Base-by-base conservation (phyloP, 30 jellyfish, hydroid and myxozoan species). In the Calvadosia cruxmelitensis region DNA sequence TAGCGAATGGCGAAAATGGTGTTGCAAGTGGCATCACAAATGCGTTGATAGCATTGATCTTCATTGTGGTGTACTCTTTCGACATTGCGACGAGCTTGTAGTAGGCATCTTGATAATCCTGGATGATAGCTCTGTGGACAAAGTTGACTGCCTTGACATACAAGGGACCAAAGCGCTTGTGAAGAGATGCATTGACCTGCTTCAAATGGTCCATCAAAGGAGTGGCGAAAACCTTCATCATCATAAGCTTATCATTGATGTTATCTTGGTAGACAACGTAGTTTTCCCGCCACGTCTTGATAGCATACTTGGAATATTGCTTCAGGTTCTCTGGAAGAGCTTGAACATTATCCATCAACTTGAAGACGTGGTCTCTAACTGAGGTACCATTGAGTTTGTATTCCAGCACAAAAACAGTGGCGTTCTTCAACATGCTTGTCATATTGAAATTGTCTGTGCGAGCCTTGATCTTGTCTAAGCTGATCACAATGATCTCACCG, bases 101-200 rank as follows among this genome's bases (percentile, higher is more conserved):
- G 30, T 23, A 10, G 20, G 20, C 10, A 5, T 10, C 10, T 42
- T 42, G 57, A 20, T 5, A 5, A 42, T 42, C 57, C 10, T 5
- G 57, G 20, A 42, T 20, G 20, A 42, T 20, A 42, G 10, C 20
- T 42, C 57, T 42, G 57, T 42, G 20, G 57, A 42, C 20, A 5
- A 20, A 42, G 57, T 70, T 71, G 31, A 36, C 52, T 23, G 82
- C 81, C 33, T 72, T 66, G 10, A 28, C 52, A 34, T 67, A 74
- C 32, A 91, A 34, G 3, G 99, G 99, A 28, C 93, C 94, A 70
- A 80, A 91, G 26, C 78, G 99, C 48, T 69, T 77, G 65, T 32
- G 33, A 27, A 75, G 53, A 0, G 95, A 72, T 16, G 50, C 34
- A 27, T 62, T 34, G 34, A 91, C 80, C 32, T 77, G 70, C 65